These are phyloP conservation scores for Rafetus swinhoei DNA, from an alignment of 2,113 vertebrate species.

Conservation along the genomic window DNA sequence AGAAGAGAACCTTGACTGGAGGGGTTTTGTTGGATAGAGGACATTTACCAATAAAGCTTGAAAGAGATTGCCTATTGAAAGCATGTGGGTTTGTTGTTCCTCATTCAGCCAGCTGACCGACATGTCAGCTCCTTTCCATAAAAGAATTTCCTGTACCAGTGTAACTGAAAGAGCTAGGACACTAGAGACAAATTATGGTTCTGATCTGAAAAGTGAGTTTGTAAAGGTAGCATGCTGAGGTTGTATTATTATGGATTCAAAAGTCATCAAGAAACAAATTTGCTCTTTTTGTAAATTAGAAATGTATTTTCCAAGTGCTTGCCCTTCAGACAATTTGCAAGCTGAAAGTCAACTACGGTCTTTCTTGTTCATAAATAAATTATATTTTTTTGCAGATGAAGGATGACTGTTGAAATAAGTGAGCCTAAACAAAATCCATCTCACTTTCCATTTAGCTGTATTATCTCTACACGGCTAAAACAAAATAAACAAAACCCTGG, in stretches of 20 bases:
- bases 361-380: background rate
- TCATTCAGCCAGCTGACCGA: background rate
- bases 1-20: background rate
- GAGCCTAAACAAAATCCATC: background rate
- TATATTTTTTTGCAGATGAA: background rate
- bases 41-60: background rate
- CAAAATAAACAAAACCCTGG: background rate
- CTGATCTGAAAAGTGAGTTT: background rate
- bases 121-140: background rate
- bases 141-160: background rate
- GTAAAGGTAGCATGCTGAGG: background rate
- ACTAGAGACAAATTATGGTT: background rate
- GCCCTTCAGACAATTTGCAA: background rate
- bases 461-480: background rate
- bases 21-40: background rate
- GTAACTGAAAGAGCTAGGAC: background rate
- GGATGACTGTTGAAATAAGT: background rate
- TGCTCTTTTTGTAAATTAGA: background rate
- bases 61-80: conserved; percentile 39
- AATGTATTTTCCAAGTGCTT: background rate
- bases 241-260: background rate
- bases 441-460: background rate
- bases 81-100: background rate
- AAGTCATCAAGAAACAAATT: background rate
- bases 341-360: background rate